Evolutionary conservation across 2,113 vertebrate species (phyloP), one percentile per base, ranked within the genome.

Genomic region (Caracal caracal): DNA sequence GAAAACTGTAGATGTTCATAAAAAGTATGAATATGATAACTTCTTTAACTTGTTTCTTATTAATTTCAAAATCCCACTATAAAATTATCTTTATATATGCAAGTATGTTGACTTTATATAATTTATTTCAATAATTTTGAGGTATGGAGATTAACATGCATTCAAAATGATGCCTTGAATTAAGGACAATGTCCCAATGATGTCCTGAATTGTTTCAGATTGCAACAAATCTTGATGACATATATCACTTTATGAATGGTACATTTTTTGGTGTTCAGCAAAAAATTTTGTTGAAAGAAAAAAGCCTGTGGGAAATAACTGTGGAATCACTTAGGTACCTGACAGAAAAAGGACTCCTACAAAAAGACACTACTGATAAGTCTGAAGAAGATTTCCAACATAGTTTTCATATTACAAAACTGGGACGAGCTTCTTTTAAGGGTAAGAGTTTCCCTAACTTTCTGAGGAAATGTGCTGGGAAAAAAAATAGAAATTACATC

Each of bases 361-460:
- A 97, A 80, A 95, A 96, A 47, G 97, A 82, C 15, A 1, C 51
- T 10, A 61, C 84, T 26, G 33, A 10, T 6, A 83, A 96, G 40
- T 78, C 95, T 8, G 95, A 96, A 40, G 83, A 97, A 20, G 91
- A 85, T 16, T 96, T 96, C 28, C 85, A 94, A 8, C 73, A 28
- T 81, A 73, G 13, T 0, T 98, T 99, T 59, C 97, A 96, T 47
- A 97, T 99, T 96, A 99, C 99, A 90, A 98, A 95, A 3, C 97
- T 99, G 97, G 99, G 99, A 13, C 98, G 95, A 96, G 99, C 99
- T 47, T 98, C 99, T 0, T 99, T 98, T 84, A 99, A 99, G 98
- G 99, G 99, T 99, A 97, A 98, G 96, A 16, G 40, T 68, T 85
- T 88, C 78, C 51, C 8, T 93, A 66, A 59, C n/a, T 94, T 61